phyloP scores from a whole-genome alignment of 2,113 vertebrate genomes.

The Chaetura pelagica region DNA sequence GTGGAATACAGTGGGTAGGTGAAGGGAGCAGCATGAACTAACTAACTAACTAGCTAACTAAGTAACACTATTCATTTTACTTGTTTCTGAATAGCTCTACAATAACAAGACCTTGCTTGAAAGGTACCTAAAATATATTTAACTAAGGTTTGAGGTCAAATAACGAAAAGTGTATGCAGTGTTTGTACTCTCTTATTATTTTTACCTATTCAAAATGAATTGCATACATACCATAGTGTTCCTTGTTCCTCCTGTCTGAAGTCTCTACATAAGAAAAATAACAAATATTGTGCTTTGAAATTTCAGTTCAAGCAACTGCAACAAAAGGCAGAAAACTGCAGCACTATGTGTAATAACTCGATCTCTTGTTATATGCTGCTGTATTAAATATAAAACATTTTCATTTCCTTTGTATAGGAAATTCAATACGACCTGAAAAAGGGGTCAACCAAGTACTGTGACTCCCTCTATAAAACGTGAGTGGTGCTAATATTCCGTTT shows the following conservation, averaged over 20 bases:
- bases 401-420: constrained; percentile 82
- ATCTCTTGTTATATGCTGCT: constrained; percentile 70
- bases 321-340: constrained; percentile 72
- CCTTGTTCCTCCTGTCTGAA: constrained; percentile 25
- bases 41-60: neutral
- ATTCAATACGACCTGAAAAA: constrained; percentile 78
- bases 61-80: neutral
- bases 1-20: neutral
- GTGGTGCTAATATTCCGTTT: constrained; percentile 77
- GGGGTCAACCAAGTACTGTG: constrained; percentile 75
- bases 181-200: neutral
- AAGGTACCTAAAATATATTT: neutral
- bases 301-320: constrained; percentile 67
- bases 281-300: constrained; percentile 44
- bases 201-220: neutral
- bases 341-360: constrained; percentile 72
- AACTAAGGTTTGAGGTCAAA: neutral
- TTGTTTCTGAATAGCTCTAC: neutral
- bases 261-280: constrained; percentile 15
- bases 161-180: neutral
- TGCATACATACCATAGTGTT: neutral
- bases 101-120: neutral
- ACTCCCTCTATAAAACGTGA: constrained; percentile 79
- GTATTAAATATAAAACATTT: constrained; percentile 82
- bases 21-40: neutral